Base-by-base conservation (phyloP, 1,140 invertebrate species). In the Reticulitermes speratus region DNA sequence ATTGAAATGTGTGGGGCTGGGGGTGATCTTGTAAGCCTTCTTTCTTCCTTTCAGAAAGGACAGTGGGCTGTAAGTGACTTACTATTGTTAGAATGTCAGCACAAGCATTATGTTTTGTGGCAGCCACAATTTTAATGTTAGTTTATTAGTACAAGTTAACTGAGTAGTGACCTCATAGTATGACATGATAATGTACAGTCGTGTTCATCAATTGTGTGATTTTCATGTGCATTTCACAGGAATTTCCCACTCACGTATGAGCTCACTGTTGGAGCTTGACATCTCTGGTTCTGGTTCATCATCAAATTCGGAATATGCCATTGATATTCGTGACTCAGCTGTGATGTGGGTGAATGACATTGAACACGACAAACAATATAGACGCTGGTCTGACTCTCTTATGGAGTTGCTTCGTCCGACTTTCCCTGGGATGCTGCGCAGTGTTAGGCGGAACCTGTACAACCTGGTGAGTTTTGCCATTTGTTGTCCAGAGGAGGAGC, bases 281-380 rank as follows among this genome's bases (percentile, higher is more conserved):
- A 92, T 98, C 84, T 93, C 92, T 81, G 87, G 91, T 87, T 75
- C 65, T 75, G 91, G 92, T 84, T 87, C 90, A 45, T 88, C 88
- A 48, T 88, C 88, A 30, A 92, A 91, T 89, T 94, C 95, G 87
- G 96, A 97, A 87, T 99, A 98, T 92, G 97, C 97, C 2, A 94
- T 99, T 75, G 98, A 99, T 90, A 97, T 99, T 82, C 93, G 97
- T 87, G 98, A 99, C 91, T 95, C 96, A 1, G 95, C 98, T 0
- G 95, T 99, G 87, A 94, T 96, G 89, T 99, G 97, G 95, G 92
- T 99, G 9, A 99, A 99, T 90, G 97, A 99, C 91, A 95, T 99
- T 83, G 98, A 99, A 92, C 94, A 93, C 16, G 98, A 99, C 92
- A 93, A 94, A 82, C 94, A 95, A 84, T 99, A 99, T 89, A 92